Conservation (phyloP, 2,113 vertebrate species). For the Sapayoa aenigma region DNA sequence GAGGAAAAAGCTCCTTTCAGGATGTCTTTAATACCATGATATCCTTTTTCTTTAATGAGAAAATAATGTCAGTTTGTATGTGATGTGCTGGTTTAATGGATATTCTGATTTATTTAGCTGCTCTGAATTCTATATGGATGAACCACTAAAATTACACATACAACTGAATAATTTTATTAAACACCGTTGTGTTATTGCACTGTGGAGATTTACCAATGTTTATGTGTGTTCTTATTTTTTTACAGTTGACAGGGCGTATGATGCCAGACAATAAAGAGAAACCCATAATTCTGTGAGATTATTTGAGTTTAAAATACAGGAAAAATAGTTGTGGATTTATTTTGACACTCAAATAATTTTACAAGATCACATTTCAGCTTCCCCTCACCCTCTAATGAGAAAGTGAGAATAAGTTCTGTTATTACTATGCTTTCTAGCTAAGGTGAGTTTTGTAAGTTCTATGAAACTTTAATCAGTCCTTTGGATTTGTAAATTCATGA, state of each 20-base stretch:
- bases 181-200: neutral
- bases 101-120: conserved; percentile 37
- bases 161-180: neutral
- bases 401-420: neutral
- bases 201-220: neutral
- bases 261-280: neutral
- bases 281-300: neutral
- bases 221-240: neutral
- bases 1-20: neutral
- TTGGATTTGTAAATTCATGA: neutral
- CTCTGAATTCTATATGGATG: neutral
- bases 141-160: neutral
- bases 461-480: neutral
- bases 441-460: neutral
- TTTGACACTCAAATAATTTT: neutral
- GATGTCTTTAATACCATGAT: conserved; percentile 28
- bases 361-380: neutral
- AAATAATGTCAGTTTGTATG: conserved; percentile 36
- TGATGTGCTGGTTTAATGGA: conserved; percentile 34
- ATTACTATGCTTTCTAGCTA: neutral
- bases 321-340: neutral
- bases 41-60: conserved; percentile 40
- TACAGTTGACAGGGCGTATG: neutral
- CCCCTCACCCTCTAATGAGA: neutral
- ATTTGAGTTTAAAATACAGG: neutral